Conservation (phyloP, 30 jellyfish, hydroid and myxozoan species). For the Pelagia noctiluca region DNA sequence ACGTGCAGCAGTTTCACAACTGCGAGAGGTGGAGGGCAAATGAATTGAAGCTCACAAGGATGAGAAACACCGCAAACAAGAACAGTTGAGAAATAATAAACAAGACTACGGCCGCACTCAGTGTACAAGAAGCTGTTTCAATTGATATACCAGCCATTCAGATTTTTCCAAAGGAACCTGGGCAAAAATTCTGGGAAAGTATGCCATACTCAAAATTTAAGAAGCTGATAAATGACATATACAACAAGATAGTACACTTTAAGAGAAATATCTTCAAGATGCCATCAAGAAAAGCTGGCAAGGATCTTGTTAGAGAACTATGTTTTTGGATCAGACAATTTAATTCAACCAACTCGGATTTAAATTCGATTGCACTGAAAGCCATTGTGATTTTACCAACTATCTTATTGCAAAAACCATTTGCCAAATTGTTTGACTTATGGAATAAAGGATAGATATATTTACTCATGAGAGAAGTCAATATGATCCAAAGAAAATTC, state of each 20-base stretch:
- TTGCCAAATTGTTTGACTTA: neutral
- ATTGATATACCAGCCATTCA: neutral
- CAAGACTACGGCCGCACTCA: neutral
- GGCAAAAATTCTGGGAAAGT: conserved; percentile 1
- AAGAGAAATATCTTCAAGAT: neutral
- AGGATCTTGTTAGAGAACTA: neutral
- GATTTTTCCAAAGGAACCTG: neutral
- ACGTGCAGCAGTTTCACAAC: neutral
- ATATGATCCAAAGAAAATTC: neutral
- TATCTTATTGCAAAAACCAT: neutral
- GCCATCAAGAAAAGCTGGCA: neutral
- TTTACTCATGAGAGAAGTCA: conserved; percentile 1
- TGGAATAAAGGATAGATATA: neutral
- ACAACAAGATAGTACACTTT: conserved; percentile 2
- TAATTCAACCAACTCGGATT: neutral
- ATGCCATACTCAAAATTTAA: neutral
- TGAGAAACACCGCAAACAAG: neutral
- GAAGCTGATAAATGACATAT: neutral
- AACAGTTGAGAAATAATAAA: neutral
- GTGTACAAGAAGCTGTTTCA: conserved; percentile 1
- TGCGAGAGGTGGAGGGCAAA: neutral
- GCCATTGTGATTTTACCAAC: neutral
- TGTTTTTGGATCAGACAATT: conserved; percentile 3
- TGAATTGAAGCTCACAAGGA: neutral
- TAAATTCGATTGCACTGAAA: neutral